Evolutionary conservation across 2,797 vertebrate genomes (phyloP).

Genomic region (Ptychadena robeensis): DNA sequence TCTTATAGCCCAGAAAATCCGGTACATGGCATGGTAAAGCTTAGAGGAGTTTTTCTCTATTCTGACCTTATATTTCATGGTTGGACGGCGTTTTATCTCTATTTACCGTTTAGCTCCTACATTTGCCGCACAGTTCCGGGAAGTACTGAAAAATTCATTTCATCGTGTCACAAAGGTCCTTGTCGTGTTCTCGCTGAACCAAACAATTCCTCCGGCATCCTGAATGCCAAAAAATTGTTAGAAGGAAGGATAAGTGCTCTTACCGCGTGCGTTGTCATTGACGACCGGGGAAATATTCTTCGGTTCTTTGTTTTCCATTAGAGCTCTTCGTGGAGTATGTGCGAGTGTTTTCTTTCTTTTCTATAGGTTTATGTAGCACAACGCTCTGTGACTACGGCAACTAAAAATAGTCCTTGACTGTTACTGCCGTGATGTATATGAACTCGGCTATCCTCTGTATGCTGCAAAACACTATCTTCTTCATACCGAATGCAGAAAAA

Average conservation of each 20-base stretch:
- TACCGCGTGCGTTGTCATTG: conserved; percentile 36
- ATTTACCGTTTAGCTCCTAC: not conserved
- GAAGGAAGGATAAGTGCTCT: conserved; percentile 16
- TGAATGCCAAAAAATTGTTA: conserved; percentile 1
- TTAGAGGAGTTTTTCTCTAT: too few relatives aligned
- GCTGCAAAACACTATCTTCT: not conserved
- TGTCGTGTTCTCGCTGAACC: not conserved
- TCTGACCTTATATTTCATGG: not conserved
- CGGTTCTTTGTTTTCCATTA: conserved; percentile 33
- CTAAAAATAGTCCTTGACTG: conserved; percentile 23
- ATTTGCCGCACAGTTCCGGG: not conserved
- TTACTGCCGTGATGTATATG: not conserved
- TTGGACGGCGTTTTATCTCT: not conserved
- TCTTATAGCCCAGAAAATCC: too few relatives aligned
- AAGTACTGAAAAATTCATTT: not conserved
- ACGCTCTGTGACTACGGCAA: conserved; percentile 5
- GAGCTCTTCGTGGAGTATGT: not conserved
- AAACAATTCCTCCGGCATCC: conserved; percentile 11
- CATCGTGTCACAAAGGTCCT: not conserved
- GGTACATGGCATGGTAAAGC: too few relatives aligned
- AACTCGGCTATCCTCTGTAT: not conserved
- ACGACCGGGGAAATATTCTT: conserved; percentile 12
- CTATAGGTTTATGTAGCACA: not conserved
- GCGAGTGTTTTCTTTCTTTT: not conserved
- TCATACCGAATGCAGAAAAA: not conserved